Conservation (phyloP, 2,888 invertebrate species). For the Cataglyphis cursor region DNA sequence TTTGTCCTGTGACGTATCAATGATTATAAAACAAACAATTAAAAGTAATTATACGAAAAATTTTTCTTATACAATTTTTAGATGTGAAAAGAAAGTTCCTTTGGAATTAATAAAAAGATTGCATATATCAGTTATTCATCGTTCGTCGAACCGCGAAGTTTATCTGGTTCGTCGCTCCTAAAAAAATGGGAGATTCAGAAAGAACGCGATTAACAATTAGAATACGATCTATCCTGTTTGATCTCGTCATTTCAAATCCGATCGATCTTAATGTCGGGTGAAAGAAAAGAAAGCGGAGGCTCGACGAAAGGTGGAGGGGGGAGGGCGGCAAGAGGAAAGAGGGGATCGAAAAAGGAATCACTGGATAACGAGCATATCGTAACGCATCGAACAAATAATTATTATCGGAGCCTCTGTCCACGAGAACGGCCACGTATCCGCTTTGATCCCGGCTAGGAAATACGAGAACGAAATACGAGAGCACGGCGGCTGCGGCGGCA, state of each 20-base stretch:
- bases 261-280: conserved; percentile 62
- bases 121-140: neutral
- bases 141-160: neutral
- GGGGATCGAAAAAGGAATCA: conserved; percentile 55
- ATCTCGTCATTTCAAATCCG: conserved; percentile 55
- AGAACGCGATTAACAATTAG: conserved; percentile 24
- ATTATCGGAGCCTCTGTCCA: conserved; percentile 82
- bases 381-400: conserved; percentile 83
- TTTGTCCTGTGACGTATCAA: neutral
- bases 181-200: neutral
- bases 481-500: conserved; percentile 48
- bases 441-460: conserved; percentile 81
- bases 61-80: neutral
- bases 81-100: too few species aligned
- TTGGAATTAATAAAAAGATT: neutral
- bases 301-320: conserved; percentile 37
- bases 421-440: conserved; percentile 76
- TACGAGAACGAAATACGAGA: conserved; percentile 79
- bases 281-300: conserved; percentile 19
- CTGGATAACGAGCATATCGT: conserved; percentile 78
- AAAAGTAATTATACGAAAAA: too few species aligned
- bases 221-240: neutral
- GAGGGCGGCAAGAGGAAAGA: conserved; percentile 43
- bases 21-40: neutral
- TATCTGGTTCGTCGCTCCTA: neutral